Base-by-base conservation (phyloP, 1,140 invertebrate genomes). In the Sitobion miscanthi region DNA sequence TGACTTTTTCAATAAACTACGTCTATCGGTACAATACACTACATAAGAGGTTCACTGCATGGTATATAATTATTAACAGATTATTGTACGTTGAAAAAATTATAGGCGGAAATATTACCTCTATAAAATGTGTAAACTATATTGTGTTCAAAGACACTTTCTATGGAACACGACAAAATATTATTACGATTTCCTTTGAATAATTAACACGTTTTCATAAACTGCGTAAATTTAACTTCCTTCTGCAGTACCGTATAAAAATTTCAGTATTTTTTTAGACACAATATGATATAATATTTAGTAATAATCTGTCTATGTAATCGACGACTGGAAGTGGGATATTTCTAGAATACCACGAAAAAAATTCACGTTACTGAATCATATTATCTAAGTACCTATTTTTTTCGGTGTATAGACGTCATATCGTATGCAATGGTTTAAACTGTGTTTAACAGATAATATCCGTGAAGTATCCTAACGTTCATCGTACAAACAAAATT, bases 71-170 rank as follows among this genome's bases (percentile, higher is more conserved):
- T 52, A 87, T 87, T 52, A 11, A 87, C 14, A 87, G 21, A 52
- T 52, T 30, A 47, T 21, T n/a, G 5, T 35, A 49, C 86, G n/a
- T n/a, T 20, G 25, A 17, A 35, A 49, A 49, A 49, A 49, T 21
- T 54, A 21, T 54, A 21, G 20, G 20, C 2, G 6, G 20, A 54
- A 21, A 54, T 23, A 52, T 52, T 54, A 23, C 14, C 21, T 23
- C 20, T 54, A 6, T 21, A 54, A 54, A 21, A 54, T 23, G 30
- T 77, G n/a, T 77, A n/a, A n/a, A n/a, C 35, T 57, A 57, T 90
- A 90, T 90, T 90, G 52, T 57, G 35, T 90, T 57, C 38, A 42
- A 90, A 90, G 49, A 45, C 54, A 30, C 90, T 91, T 91, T 91
- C 90, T 91, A 91, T 45, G 47, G n/a, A 35, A 89, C 25, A 25